Evolutionary conservation across 2,113 vertebrate species (phyloP), one percentile per base, ranked within the genome.

Genomic region (Chrysochloris asiatica): DNA sequence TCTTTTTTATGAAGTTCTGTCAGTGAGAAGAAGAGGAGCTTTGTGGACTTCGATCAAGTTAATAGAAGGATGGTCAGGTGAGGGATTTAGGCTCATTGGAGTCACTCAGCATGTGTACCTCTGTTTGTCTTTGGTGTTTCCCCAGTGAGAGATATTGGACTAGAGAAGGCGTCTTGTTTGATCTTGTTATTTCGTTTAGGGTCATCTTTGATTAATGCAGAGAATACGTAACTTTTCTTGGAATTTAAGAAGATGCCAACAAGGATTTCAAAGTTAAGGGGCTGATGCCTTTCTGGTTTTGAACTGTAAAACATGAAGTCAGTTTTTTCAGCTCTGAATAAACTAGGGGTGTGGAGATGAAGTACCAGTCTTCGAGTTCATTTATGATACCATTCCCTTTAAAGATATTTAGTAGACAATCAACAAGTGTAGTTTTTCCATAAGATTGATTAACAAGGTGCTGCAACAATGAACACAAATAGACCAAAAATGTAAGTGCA

Each of bases 251-350:
- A 77, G 24, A 36, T 81, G 6, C 24, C 36, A 6, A 22, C 22
- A 28, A n/a, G 56, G 8, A 12, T 33, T 76, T 93, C 33, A 75
- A 5, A 36, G 33, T 4, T 38, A 54, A 75, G 12, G 21, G 8
- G 14, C 8, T 36, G 2, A 28, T 22, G 12, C 11, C 5, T n/a
- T 13, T 26, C 21, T 83, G 7, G 3, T 10, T 38, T 13, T 6
- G 3, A 3, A 38, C 22, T 61, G 2, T 6, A 3, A 28, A 8
- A 1, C 12, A 11, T n/a, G 33, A 45, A 59, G 41, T 38, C 2
- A 0, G 11, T 19, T 45, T n/a, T 21, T 17, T 75, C 36, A 5
- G 8, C 12, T 87, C 10, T 2, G 16, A 4, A 52, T 45, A 65
- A 48, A 41, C 21, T 3, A 19, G 30, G 36, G 52, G 24, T 14